Conservation (phyloP, 2,113 vertebrate genomes). For the Ivindomyrus marchei region DNA sequence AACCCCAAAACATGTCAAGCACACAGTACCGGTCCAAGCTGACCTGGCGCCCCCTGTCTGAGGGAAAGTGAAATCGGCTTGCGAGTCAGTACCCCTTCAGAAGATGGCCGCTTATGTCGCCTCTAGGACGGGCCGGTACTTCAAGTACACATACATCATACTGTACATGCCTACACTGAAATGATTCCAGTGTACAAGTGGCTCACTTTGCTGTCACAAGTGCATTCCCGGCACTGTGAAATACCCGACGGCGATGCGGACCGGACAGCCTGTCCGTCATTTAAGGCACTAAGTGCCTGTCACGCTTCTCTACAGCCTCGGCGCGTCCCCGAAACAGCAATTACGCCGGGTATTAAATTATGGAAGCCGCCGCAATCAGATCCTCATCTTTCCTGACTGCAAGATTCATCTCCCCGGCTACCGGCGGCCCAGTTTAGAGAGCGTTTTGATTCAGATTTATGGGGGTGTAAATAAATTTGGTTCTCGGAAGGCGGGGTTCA, state of each 20-base stretch:
- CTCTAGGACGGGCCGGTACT: background rate
- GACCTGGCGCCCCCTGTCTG: background rate
- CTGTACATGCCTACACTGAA: background rate
- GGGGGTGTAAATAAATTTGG: slow-evolving; percentile 12
- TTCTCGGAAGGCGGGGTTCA: background rate
- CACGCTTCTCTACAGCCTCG: background rate
- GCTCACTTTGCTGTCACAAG: background rate
- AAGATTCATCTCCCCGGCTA: background rate
- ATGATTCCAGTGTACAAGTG: background rate
- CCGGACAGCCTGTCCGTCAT: background rate
- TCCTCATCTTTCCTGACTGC: slow-evolving; percentile 3
- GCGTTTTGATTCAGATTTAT: slow-evolving; percentile 11
- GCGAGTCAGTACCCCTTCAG: background rate
- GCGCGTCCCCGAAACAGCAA: background rate
- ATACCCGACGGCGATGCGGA: background rate
- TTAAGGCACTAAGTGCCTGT: slow-evolving; percentile 4
- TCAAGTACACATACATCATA: background rate
- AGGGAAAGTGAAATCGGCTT: background rate
- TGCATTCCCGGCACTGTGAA: background rate
- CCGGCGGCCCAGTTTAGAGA: background rate
- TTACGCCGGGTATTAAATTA: slow-evolving; percentile 11
- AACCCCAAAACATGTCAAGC: background rate
- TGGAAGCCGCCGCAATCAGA: background rate
- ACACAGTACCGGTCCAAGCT: background rate
- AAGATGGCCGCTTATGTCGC: background rate